A percentile compares a stretch with the other conserved stretches of the same genome.
These are phyloP conservation scores for Ichneumon xanthorius DNA, from an alignment of 2,888 invertebrate genomes.

Conservation along the genomic window DNA sequence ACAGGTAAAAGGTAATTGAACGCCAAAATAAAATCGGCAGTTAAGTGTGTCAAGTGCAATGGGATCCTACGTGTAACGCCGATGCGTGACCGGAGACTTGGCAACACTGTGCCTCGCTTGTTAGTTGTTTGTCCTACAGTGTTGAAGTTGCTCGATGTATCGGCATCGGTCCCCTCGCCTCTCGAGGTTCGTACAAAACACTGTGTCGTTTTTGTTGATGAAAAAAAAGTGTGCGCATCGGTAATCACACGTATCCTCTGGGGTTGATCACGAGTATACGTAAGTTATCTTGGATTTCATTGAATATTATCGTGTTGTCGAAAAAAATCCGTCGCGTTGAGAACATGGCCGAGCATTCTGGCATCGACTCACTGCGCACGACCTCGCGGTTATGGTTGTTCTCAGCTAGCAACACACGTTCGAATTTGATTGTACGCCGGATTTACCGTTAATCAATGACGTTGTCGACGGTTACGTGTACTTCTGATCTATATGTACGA, in stretches of 20 bases:
- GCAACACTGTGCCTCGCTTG: constrained; percentile 77
- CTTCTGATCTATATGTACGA: neutral
- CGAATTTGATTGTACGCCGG: constrained; percentile 26
- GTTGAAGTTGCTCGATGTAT: constrained; percentile 76
- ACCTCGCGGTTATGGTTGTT: constrained; percentile 29
- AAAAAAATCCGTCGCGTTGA: constrained; percentile 10
- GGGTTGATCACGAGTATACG: constrained; percentile 15
- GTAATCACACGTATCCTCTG: neutral
- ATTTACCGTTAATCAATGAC: constrained; percentile 18
- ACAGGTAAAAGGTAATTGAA: neutral
- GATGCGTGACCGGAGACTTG: constrained; percentile 69
- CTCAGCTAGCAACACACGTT: constrained; percentile 42
- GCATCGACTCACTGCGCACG: constrained; percentile 19
- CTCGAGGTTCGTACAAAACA: constrained; percentile 42
- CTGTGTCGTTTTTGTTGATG: constrained; percentile 44
- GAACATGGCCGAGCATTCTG: constrained; percentile 56
- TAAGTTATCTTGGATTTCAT: constrained; percentile 43
- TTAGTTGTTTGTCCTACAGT: constrained; percentile 74
- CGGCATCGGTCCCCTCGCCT: constrained; percentile 68
- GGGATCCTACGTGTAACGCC: constrained; percentile 53
- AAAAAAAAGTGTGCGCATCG: constrained; percentile 29
- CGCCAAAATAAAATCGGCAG: constrained; percentile 35
- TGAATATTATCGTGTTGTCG: neutral
- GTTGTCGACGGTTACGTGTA: neutral
- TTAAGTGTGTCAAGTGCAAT: constrained; percentile 37